Conservation (phyloP, 2,113 vertebrate genomes). For the Aviceda subcristata region DNA sequence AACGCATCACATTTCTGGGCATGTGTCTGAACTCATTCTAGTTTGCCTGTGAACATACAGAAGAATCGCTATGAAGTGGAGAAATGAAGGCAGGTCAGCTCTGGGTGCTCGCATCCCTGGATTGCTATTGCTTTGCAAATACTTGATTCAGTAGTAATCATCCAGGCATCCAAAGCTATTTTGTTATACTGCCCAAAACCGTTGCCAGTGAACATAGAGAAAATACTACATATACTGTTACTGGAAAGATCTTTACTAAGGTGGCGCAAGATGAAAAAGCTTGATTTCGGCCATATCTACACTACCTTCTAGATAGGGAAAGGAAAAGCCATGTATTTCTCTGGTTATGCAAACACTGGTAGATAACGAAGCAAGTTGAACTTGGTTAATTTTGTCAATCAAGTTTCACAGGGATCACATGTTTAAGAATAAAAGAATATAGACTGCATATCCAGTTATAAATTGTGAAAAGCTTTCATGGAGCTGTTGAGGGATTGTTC, state of each 20-base stretch:
- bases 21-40: background rate
- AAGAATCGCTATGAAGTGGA: background rate
- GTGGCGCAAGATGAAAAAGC: background rate
- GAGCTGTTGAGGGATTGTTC: background rate
- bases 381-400: background rate
- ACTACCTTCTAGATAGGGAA: background rate
- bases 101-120: background rate
- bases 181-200: background rate
- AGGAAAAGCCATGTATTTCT: background rate
- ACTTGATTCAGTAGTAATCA: background rate
- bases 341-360: background rate
- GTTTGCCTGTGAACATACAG: background rate
- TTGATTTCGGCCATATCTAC: background rate
- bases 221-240: background rate
- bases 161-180: background rate
- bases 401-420: background rate
- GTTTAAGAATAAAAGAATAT: background rate
- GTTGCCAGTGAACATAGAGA: background rate
- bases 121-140: accelerated
- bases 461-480: background rate
- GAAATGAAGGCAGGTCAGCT: background rate
- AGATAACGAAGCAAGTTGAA: background rate
- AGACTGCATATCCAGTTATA: background rate
- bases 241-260: background rate
- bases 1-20: background rate